Evolutionary conservation across 2,888 invertebrate genomes (phyloP), one percentile per base, ranked within the genome.

Genomic region (Limnephilus marmoratus): DNA sequence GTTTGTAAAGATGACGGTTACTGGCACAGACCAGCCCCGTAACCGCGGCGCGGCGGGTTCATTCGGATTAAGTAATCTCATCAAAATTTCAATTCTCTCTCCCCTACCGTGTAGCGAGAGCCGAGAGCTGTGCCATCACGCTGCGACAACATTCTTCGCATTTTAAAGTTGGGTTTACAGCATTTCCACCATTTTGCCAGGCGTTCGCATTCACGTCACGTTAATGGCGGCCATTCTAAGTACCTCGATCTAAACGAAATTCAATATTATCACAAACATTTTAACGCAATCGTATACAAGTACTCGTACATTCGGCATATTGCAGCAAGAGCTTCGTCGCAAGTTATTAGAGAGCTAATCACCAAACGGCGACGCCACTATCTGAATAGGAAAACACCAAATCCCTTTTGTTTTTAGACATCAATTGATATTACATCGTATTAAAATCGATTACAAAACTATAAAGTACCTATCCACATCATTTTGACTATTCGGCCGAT

Each of bases 71-170:
- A 81, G 34, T 37, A 86, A 45, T 80, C 37, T 81, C 88, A 89
- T 89, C 80, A 89, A 89, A 68, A 89, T 89, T 89, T 89, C 88
- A 89, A 89, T 89, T 89, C 80, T 89, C 88, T 13, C 88, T 9
- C 81, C 41, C 86, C 88, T 15, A 12, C 3, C 15, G 13, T 31
- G 41, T 41, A 9, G 37, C 37, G 37, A 37, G 34, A 15, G 34
- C 29, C n/a, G 85, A n/a, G n/a, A n/a, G n/a, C 41, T n/a, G 41
- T 24, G 45, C 85, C 41, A 12, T 18, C 45, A 85, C 45, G 45
- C 45, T 85, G 86, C 86, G 88, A 37, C 68, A 34, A 37, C 86
- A 86, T 86, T 86, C 45, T 45, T 86, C 45, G 86, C 45, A 86
- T 86, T 87, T 85, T 89, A 89, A 80, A 86, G 86, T 37, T 89